These are phyloP conservation scores for Mactra quadrangularis DNA, from an alignment of 1,140 invertebrate genomes.

Conservation along the genomic window DNA sequence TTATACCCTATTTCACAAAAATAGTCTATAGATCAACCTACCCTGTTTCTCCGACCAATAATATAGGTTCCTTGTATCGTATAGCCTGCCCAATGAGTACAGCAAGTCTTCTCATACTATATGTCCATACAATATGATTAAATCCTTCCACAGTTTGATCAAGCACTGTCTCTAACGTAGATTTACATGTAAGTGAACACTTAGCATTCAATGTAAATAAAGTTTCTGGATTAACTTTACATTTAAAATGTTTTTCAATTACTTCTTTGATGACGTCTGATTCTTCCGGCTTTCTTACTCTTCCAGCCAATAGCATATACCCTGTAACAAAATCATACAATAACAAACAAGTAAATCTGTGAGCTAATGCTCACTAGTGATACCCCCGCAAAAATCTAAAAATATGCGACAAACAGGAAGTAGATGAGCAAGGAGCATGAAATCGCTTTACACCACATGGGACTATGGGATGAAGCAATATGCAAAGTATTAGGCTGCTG, in stretches of 20 bases:
- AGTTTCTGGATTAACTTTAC: slow-evolving; percentile 89
- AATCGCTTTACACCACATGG: too few relatives aligned
- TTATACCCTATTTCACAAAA: too few relatives aligned
- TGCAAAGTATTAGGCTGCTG: too few relatives aligned
- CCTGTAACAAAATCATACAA: too few relatives aligned
- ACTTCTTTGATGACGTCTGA: slow-evolving; percentile 89
- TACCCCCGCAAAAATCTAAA: too few relatives aligned
- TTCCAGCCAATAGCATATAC: slow-evolving; percentile 96
- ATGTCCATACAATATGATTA: slow-evolving; percentile 96
- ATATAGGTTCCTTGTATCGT: slow-evolving; percentile 95
- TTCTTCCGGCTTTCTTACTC: slow-evolving; percentile 94
- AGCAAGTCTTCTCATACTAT: slow-evolving; percentile 94
- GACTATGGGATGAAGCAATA: too few relatives aligned
- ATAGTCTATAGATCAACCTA: slow-evolving; percentile 75
- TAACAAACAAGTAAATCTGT: too few relatives aligned
- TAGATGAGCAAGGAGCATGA: too few relatives aligned
- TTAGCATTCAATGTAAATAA: slow-evolving; percentile 91
- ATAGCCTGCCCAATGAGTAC: slow-evolving; percentile 95
- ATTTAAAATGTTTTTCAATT: slow-evolving; percentile 93
- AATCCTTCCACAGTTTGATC: slow-evolving; percentile 83
- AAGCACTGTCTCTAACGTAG: slow-evolving; percentile 89
- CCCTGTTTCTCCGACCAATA: slow-evolving; percentile 98
- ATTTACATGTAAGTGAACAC: slow-evolving; percentile 91
- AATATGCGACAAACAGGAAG: too few relatives aligned
- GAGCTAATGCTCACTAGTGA: too few relatives aligned